Percentiles rank a stretch among this genome's conserved stretches.
Conservation (phyloP, 2,113 vertebrate genomes). For the Solea solea region DNA sequence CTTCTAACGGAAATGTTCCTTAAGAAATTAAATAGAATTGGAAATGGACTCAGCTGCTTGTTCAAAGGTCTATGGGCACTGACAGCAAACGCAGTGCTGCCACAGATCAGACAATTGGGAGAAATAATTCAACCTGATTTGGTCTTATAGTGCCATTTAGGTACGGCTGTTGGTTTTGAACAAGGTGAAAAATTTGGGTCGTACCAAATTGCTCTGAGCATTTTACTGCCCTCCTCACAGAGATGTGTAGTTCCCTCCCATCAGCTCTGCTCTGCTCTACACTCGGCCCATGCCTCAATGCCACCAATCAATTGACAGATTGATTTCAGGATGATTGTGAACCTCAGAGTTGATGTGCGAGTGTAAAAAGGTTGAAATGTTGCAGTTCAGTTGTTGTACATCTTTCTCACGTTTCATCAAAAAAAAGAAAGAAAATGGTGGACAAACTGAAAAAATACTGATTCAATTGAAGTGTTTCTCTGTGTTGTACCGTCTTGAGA, state of each 20-base stretch:
- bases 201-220: slow-evolving; percentile 7
- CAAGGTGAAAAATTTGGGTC: neutral
- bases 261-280: neutral
- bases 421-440: no score
- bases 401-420: neutral
- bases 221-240: neutral
- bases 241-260: slow-evolving; percentile 10
- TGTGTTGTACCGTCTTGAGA: no score
- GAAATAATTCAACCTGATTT: slow-evolving; percentile 22
- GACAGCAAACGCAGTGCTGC: neutral
- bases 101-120: slow-evolving; percentile 11
- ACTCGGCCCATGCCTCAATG: neutral
- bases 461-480: no score
- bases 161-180: neutral
- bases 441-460: no score
- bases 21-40: no score
- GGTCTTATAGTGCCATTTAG: neutral
- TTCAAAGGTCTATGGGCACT: no score
- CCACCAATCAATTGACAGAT: slow-evolving; percentile 52
- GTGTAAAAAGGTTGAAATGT: neutral
- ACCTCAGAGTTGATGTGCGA: neutral
- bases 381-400: neutral
- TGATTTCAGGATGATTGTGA: slow-evolving; percentile 18
- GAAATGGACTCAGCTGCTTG: no score
- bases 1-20: no score